Evolutionary conservation across 2,797 vertebrate species (phyloP).

Genomic region (Champsocephalus gunnari): DNA sequence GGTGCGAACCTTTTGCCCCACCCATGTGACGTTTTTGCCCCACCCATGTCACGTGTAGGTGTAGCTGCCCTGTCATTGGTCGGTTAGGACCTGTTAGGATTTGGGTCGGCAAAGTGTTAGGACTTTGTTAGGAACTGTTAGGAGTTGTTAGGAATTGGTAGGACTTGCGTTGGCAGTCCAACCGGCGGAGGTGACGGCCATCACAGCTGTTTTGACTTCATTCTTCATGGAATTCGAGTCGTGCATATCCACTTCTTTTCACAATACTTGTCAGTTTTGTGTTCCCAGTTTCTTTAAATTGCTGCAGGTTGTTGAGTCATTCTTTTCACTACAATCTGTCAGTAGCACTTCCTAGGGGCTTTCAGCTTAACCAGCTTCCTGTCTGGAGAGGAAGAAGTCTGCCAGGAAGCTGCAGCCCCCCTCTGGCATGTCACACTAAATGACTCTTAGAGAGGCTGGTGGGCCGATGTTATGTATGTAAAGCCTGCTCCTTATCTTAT

Average conservation of each 20-base stretch:
- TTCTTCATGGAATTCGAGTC: too few species aligned
- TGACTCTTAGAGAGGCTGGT: slow-evolving; percentile 8
- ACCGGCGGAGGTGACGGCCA: too few species aligned
- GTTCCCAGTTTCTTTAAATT: background rate
- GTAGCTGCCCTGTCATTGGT: too few species aligned
- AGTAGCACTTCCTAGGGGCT: slow-evolving; percentile 56
- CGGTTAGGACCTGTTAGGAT: too few species aligned
- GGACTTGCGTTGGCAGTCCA: too few species aligned
- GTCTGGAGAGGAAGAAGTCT: slow-evolving; percentile 64
- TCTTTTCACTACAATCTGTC: slow-evolving; percentile 27
- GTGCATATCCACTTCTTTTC: background rate
- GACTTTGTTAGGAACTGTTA: too few species aligned
- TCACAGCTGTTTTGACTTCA: too few species aligned
- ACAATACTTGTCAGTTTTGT: background rate
- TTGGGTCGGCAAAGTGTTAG: too few species aligned
- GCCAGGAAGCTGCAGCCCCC: slow-evolving; percentile 36
- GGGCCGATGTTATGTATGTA: background rate
- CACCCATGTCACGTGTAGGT: too few species aligned
- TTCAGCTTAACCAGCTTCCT: slow-evolving; percentile 63
- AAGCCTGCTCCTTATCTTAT: background rate
- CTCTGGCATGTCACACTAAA: slow-evolving; percentile 5
- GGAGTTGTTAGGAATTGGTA: too few species aligned
- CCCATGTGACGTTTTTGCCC: too few species aligned
- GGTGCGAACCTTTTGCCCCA: too few species aligned
- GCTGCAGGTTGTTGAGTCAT: slow-evolving; percentile 19